Evolutionary conservation across 2,113 vertebrate genomes (phyloP), one percentile per base, ranked within the genome.

Genomic region (Sinosuthora webbiana): DNA sequence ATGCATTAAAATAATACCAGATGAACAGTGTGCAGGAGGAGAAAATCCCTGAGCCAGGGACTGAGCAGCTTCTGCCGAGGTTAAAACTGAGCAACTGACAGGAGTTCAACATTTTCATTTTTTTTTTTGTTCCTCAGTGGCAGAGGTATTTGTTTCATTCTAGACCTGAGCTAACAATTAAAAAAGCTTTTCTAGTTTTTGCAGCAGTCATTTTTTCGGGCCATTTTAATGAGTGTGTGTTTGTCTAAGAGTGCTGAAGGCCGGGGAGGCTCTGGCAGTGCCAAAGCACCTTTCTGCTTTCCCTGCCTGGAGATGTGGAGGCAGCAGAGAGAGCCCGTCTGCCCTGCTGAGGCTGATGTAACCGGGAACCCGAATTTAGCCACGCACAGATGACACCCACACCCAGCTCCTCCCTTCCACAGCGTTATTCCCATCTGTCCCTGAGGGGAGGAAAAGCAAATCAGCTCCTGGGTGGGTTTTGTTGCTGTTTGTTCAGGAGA

Each of bases 21-120:
- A 1, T 7, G 18, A 33, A 20, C 2, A 2, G 0, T 0, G 6
- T 17, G 33, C 37, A n/a, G 64, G 63, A 49, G 30, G 11, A 17
- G 25, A 33, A 50, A 28, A 52, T 24, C 23, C 44, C 52, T 13
- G 17, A 5, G 14, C 31, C 55, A 27, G 49, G 50, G 17, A 4
- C 35, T 10, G 57, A 30, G 42, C 7, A 3, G 1, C 25, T 65
- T 13, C 16, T 35, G 6, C 18, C 1, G 21, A 44, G 60, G 24
- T 23, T 50, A 39, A n/a, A 67, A 55, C 33, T 3, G 22, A 85
- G 25, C 25, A 60, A 1, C 6, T 10, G 28, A 42, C 6, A 2
- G 0, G 11, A 76, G 20, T 11, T 22, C 20, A 59, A 10, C 14
- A 2, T 45, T 71, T 31, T 31, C 37, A 5, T 5, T 9, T 28